phyloP scores from a whole-genome alignment of 2,888 invertebrate species.

The Phymatocera aterrima region DNA sequence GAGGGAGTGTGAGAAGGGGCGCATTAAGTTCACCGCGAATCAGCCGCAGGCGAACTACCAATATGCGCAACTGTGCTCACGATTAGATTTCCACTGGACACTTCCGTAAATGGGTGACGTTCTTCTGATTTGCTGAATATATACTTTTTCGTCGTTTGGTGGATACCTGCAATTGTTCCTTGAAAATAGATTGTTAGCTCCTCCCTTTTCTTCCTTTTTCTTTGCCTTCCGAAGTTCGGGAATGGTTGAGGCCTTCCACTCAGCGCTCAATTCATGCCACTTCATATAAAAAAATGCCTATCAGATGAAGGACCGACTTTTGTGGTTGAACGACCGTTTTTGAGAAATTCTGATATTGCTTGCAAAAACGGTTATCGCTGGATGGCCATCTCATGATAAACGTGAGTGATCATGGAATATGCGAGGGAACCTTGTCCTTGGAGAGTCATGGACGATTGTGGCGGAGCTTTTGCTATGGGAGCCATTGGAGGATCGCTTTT shows the following conservation, averaged over 20 bases:
- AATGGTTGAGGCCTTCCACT: too few relatives aligned
- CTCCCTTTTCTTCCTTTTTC: background rate
- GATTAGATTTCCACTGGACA: slow-evolving; percentile 24
- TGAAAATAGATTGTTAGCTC: background rate
- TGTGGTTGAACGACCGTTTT: background rate
- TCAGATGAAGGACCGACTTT: background rate
- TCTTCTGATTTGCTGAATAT: background rate
- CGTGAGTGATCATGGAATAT: slow-evolving; percentile 90
- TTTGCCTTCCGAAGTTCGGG: background rate
- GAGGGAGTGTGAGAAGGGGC: slow-evolving; percentile 48
- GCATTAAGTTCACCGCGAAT: slow-evolving; percentile 51
- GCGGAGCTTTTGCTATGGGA: slow-evolving; percentile 99
- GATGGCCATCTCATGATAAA: background rate
- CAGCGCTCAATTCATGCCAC: background rate
- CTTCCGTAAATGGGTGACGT: slow-evolving; percentile 4
- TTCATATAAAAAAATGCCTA: background rate
- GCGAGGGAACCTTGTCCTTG: slow-evolving; percentile 98
- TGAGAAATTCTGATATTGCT: background rate
- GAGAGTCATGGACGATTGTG: slow-evolving; percentile 98
- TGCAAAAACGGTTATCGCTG: background rate
- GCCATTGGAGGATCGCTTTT: slow-evolving; percentile 97
- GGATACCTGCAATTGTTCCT: background rate
- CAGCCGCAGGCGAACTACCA: slow-evolving; percentile 66
- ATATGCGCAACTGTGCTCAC: slow-evolving; percentile 64
- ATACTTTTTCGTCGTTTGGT: background rate